Evolutionary conservation across 2,888 invertebrate genomes (phyloP), one percentile per base, ranked within the genome.

Genomic region (Chloroclysta siterata): DNA sequence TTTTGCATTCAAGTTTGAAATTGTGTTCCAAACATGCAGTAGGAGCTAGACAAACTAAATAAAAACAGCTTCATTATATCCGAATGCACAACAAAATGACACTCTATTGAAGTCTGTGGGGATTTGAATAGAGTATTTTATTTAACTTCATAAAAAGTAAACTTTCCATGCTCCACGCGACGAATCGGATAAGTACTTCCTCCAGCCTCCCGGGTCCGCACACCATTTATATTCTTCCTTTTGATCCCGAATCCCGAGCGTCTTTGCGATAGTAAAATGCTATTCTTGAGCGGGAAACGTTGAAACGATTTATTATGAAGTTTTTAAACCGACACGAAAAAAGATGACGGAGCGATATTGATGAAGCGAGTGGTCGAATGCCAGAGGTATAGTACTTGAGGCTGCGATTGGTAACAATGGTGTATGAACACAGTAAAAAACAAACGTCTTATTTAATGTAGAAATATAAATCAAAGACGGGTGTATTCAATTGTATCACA

Each of bases 171-270:
- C 52, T 57, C 60, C 46, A 10, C n/a, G 56, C 6, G 15, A 46
- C n/a, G 58, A 63, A 65, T 69, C 59, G 64, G 71, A 63, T 64
- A 65, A 64, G 65, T 46, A 69, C 61, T 66, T 48, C 54, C 59
- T 53, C 42, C 53, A 53, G 56, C 62, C 66, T 55, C 62, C 48
- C 41, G 60, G 60, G 63, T 44, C 52, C 62, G 53, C 42, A 22
- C 46, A 68, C 70, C 71, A 72, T 72, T 72, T 70, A 68, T 71
- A 69, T 71, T 65, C 60, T 17, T 65, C 53, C 61, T 56, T 64
- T 66, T 69, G 71, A 69, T 71, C 68, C 60, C 33, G 8, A 51
- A 50, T 67, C 70, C 29, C 54, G 42, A 46, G 61, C 52, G 66
- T 65, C 60, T 60, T 17, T 51, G 46, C 67, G 57, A 68, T 70